A percentile compares a stretch with the other conserved stretches of the same genome.
Conservation (phyloP, 1,140 invertebrate genomes). For the Anthonomus grandis region DNA sequence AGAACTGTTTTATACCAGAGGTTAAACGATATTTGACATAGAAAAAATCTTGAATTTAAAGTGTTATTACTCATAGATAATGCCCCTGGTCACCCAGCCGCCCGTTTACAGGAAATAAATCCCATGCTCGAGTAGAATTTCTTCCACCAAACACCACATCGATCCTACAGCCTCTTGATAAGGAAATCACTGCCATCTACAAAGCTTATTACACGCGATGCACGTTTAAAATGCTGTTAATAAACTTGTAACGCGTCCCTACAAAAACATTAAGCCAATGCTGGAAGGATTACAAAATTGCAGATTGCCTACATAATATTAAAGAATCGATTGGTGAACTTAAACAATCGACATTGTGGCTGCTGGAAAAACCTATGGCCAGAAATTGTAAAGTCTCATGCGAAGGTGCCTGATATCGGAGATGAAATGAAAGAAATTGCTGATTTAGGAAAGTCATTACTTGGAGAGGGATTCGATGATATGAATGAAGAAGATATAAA, state of each 20-base stretch:
- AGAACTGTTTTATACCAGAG: constrained; percentile 28
- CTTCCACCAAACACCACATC: constrained; percentile 43
- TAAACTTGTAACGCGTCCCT: constrained; percentile 24
- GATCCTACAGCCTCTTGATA: constrained; percentile 46
- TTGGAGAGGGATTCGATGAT: background rate
- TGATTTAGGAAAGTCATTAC: too few species aligned
- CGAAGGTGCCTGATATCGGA: too few species aligned
- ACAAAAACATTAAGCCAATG: constrained; percentile 19
- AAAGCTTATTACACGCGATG: constrained; percentile 45
- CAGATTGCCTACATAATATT: constrained; percentile 13
- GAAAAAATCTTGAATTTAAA: constrained; percentile 27
- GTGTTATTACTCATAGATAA: constrained; percentile 48
- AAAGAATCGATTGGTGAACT: background rate
- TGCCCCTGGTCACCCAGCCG: constrained; percentile 24
- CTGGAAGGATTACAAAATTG: constrained; percentile 27
- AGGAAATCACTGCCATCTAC: constrained; percentile 45
- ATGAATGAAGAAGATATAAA: constrained; percentile 10
- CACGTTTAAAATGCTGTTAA: constrained; percentile 25
- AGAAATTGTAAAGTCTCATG: too few species aligned
- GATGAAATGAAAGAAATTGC: too few species aligned
- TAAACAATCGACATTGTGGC: constrained; percentile 3
- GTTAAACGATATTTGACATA: constrained; percentile 30
- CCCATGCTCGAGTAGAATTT: constrained; percentile 36
- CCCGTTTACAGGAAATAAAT: background rate
- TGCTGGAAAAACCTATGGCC: constrained; percentile 12